Conservation (phyloP, 2,888 invertebrate species). For the Drosophila picticornis region DNA sequence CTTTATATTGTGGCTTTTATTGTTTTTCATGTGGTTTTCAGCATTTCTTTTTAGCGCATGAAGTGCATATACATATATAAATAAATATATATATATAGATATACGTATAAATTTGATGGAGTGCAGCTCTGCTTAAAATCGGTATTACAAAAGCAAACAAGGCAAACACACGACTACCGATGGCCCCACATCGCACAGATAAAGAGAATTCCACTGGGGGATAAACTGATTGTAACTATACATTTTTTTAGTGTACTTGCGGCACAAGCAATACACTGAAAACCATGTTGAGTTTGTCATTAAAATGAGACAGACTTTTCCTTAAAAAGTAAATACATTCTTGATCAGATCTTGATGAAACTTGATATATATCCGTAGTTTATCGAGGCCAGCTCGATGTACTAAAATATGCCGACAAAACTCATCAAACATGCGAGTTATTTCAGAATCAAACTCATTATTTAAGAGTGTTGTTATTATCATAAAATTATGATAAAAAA, state of each 20-base stretch:
- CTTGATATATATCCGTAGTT: background rate
- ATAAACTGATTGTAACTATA: background rate
- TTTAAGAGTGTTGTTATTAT: background rate
- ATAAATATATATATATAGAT: background rate
- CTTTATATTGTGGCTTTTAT: slow-evolving; percentile 58
- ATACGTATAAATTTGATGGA: slow-evolving; percentile 13
- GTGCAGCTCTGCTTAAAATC: slow-evolving; percentile 29
- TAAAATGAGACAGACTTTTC: accelerated
- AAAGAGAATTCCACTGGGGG: background rate
- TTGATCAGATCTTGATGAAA: background rate
- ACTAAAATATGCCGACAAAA: no score
- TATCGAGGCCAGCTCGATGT: no score
- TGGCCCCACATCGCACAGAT: slow-evolving; percentile 37
- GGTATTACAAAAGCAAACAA: slow-evolving; percentile 28
- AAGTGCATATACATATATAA: slow-evolving; percentile 16
- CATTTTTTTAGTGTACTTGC: slow-evolving; percentile 1
- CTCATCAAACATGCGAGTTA: no score
- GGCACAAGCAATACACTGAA: background rate
- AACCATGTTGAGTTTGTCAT: background rate
- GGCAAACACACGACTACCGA: slow-evolving; percentile 30
- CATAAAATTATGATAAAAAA: background rate
- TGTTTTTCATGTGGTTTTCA: slow-evolving; percentile 62
- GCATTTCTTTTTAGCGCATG: slow-evolving; percentile 19
- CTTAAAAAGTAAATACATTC: background rate
- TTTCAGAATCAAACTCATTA: background rate